These are phyloP conservation scores for Nomada hirtipes DNA, from an alignment of 2,888 invertebrate genomes.

Conservation along the genomic window DNA sequence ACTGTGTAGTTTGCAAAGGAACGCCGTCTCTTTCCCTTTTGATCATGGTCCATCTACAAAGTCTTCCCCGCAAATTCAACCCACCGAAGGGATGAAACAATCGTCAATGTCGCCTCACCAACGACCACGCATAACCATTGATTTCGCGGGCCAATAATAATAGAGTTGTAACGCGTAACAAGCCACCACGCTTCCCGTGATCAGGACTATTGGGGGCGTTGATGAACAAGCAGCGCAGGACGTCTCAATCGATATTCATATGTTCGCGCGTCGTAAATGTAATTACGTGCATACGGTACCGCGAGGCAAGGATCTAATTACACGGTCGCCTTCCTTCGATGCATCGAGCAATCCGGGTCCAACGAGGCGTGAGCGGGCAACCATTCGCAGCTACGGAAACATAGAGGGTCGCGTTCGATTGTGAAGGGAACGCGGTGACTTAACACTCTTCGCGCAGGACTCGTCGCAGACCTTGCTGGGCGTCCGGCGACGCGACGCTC, in stretches of 20 bases:
- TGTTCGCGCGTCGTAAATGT: slow-evolving; percentile 58
- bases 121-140: neutral
- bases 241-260: slow-evolving; percentile 54
- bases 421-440: slow-evolving; percentile 16
- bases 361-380: slow-evolving; percentile 42
- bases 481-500: neutral
- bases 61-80: neutral
- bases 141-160: neutral
- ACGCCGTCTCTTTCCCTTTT: too few species aligned
- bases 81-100: neutral
- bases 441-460: neutral
- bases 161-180: slow-evolving; percentile 7
- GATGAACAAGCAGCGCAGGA: slow-evolving; percentile 26
- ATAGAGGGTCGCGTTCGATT: neutral
- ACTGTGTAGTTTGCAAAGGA: neutral
- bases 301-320: slow-evolving; percentile 63
- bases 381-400: slow-evolving; percentile 22
- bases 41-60: too few species aligned
- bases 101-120: neutral
- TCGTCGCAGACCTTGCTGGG: neutral
- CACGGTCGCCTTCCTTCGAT: slow-evolving; percentile 57
- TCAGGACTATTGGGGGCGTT: slow-evolving; percentile 34
- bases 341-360: slow-evolving; percentile 53
- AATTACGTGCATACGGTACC: slow-evolving; percentile 51
- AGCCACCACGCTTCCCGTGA: slow-evolving; percentile 12